Evolutionary conservation across 2,797 vertebrate species (phyloP), one percentile per base, ranked within the genome.

Genomic region (Takifugu ocellatus): DNA sequence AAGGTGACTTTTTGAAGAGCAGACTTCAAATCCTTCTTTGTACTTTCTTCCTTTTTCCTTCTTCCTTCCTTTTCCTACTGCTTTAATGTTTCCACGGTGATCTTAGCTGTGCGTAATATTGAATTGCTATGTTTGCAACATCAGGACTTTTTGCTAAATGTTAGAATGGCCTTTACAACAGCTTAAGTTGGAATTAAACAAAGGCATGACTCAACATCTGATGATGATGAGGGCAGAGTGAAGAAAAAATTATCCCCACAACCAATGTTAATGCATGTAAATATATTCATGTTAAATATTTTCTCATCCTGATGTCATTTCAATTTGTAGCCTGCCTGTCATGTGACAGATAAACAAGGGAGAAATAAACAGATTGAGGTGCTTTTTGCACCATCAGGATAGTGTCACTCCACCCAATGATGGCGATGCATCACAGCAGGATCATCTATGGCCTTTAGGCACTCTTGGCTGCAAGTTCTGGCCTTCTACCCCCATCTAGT

Each of bases 61-160:
- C 36, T 39, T 7, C 7, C 21, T 21, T 21, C 14, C 36, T 39
- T 39, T 85, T 87, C 79, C 72, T 79, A 85, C 75, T 51, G 63
- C 78, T 78, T 64, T 66, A 61, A 77, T 66, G 87, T 87, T 88
- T 85, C 76, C 86, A 84, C 72, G 76, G 66, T 84, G 74, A 72
- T 68, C 46, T 75, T 79, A 58, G 9, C 68, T 69, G 72, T 69
- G 73, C 70, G 71, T 66, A 68, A 53, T 72, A 57, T 74, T 83
- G 75, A 74, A 60, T 68, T 59, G 63, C 54, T 21, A 10, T 57
- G 68, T 73, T 63, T 54, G 63, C 25, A 42, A 61, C 68, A 66
- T 57, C 12, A 61, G 61, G 56, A 25, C 25, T 24, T 67, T 74
- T 65, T 70, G 73, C 72, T 59, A 46, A 68, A 56, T 5, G 21